These are phyloP conservation scores for Lacerta bilineata DNA, from an alignment of 2,797 vertebrate species.

Conservation along the genomic window DNA sequence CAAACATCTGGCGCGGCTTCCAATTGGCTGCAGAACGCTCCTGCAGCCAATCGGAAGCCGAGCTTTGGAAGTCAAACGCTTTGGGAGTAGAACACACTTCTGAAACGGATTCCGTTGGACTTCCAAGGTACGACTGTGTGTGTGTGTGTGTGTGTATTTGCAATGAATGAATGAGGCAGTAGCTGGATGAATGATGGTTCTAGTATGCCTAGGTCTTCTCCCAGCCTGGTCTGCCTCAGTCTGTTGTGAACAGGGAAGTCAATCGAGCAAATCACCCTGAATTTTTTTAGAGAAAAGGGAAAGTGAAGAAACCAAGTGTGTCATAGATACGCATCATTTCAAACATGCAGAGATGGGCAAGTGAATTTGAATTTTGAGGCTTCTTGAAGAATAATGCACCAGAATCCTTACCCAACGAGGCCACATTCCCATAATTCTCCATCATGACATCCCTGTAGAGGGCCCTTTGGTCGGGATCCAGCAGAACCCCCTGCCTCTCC, in stretches of 20 bases:
- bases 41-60: too few relatives aligned
- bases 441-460: slow-evolving; percentile 25
- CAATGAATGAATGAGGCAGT: neutral
- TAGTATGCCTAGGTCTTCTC: neutral
- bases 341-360: neutral
- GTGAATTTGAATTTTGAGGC: too few relatives aligned
- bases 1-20: too few relatives aligned
- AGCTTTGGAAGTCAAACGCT: too few relatives aligned
- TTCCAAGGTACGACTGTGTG: too few relatives aligned
- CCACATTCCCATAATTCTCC: slow-evolving; percentile 11
- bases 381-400: neutral
- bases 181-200: neutral
- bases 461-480: neutral
- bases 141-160: too few relatives aligned
- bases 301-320: neutral
- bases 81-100: too few relatives aligned
- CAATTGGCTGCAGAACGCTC: too few relatives aligned
- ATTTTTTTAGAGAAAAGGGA: neutral
- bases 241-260: neutral
- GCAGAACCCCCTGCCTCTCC: neutral
- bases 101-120: too few relatives aligned
- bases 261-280: neutral
- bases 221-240: neutral
- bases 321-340: neutral
- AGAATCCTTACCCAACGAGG: neutral